Percentiles rank a stretch among this genome's conserved stretches.
These are phyloP conservation scores for Isichthys henryi DNA, from an alignment of 2,113 vertebrate genomes.

Conservation along the genomic window DNA sequence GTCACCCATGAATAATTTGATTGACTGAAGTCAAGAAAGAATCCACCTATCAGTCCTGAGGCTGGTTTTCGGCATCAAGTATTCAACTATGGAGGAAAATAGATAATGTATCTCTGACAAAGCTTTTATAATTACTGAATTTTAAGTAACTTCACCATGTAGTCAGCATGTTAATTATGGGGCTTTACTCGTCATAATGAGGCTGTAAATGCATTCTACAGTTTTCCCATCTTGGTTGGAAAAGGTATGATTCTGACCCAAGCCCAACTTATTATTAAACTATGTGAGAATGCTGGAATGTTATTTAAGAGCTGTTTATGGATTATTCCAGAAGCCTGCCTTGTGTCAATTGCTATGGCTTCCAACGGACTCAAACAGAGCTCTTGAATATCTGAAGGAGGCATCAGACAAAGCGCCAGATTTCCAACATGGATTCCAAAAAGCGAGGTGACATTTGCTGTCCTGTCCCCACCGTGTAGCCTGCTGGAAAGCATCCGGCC, in stretches of 20 bases:
- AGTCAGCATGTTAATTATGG: not conserved
- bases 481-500: conserved; percentile 27
- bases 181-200: not conserved
- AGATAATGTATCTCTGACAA: conserved; percentile 3
- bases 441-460: conserved; percentile 55
- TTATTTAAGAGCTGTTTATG: not conserved
- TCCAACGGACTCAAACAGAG: not conserved
- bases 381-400: not conserved
- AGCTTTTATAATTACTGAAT: conserved; percentile 33
- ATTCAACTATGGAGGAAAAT: not conserved
- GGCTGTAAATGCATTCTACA: not conserved
- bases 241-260: not conserved
- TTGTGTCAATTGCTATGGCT: not conserved
- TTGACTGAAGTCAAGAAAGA: not conserved
- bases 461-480: conserved; percentile 24
- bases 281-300: not conserved
- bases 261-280: not conserved
- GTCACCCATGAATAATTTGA: not conserved
- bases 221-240: not conserved
- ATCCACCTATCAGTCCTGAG: not conserved
- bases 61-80: not conserved
- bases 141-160: conserved; percentile 21
- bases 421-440: conserved; percentile 39
- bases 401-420: not conserved
- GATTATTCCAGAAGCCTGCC: not conserved